A percentile compares a stretch with the other conserved stretches of the same genome.
Conservation (phyloP, 2,797 vertebrate genomes). For the Manis crassicaudata region DNA sequence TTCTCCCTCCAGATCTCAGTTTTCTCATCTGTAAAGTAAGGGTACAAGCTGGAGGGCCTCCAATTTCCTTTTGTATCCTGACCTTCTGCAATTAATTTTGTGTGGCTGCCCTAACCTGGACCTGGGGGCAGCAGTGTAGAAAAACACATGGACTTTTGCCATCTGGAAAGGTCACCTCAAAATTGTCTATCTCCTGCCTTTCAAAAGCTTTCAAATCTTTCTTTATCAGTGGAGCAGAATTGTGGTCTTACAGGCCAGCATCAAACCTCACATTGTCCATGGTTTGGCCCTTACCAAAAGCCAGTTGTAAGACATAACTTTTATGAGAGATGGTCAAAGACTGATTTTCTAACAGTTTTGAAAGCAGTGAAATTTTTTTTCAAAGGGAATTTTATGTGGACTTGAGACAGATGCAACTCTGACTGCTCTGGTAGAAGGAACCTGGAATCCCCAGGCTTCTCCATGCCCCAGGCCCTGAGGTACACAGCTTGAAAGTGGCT, state of each 20-base stretch:
- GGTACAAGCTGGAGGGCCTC: background rate
- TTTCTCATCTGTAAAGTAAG: background rate
- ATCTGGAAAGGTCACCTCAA: background rate
- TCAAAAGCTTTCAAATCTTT: background rate
- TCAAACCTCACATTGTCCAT: background rate
- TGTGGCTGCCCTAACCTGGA: background rate
- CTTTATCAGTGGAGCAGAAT: background rate
- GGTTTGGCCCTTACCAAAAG: background rate
- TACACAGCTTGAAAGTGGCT: background rate
- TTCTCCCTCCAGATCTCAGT: background rate
- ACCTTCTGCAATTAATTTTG: background rate
- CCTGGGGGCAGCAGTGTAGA: background rate
- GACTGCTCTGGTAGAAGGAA: background rate
- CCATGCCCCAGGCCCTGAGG: background rate
- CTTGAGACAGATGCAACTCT: background rate
- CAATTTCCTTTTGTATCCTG: background rate
- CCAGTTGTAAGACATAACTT: background rate
- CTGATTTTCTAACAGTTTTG: background rate
- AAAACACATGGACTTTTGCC: background rate
- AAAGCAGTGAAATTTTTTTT: background rate
- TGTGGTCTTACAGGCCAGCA: background rate
- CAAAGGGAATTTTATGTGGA: background rate
- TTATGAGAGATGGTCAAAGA: background rate
- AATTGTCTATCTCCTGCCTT: accelerated
- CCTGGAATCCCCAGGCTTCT: background rate